Base-by-base conservation (phyloP, 2,113 vertebrate species). In the Poeciliopsis retropinna region DNA sequence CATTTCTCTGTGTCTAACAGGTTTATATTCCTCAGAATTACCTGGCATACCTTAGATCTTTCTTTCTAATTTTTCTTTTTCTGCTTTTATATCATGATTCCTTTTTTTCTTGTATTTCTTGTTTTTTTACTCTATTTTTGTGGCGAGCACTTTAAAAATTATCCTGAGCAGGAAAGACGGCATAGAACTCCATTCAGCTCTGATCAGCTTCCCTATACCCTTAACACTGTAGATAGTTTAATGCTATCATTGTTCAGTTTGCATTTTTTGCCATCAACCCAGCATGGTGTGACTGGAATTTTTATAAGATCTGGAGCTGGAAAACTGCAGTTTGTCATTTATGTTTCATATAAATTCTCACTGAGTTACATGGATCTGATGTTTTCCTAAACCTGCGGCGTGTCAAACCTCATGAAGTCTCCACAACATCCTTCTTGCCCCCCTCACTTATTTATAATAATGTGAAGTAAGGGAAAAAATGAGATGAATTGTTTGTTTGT, bases 201-300 rank as follows among this genome's bases (percentile, higher is more conserved):
- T 47, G 44, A 19, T 19, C 44, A 47, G 17, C 44, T 47, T 47
- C 14, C 44, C 4, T 54, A 1, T 3, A 47, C 44, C 44, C 22
- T n/a, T 54, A 3, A 54, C 9, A 25, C 51, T 54, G 51, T 72
- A 73, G 77, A 69, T 31, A 28, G 61, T 14, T 12, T 62, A 28
- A 64, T 67, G 1, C 37, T 22, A 28, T 41, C 61, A 70, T 0
- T 0, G 65, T 74, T 68, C 19, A 1, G 17, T 63, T 72, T 57
- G 28, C 5, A 8, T 47, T 32, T 37, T 41, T 12, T 67, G 14
- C 19, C 25, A 66, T 61, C n/a, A 54, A 29, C 68, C 72, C 65
- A 76, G 29, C 39, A 3, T 32, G 44, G 44, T 34, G 64, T 71
- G 41, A 12, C 15, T 60, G 10, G 96, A 93, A 95, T 92, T 95